phyloP scores from a whole-genome alignment of 2,113 vertebrate species.

The Furnarius figulus region DNA sequence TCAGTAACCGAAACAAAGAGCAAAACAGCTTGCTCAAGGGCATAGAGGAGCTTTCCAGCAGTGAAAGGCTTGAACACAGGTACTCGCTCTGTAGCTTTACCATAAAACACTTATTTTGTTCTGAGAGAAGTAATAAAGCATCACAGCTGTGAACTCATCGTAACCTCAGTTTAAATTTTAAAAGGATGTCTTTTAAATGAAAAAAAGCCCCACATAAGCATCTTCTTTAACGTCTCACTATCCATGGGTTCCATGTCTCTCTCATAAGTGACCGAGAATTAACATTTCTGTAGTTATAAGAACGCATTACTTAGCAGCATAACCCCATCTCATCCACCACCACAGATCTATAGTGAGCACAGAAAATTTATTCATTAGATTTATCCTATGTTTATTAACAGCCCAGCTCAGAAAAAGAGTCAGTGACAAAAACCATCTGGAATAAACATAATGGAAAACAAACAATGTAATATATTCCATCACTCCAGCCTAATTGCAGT shows the following conservation, averaged over 20 bases:
- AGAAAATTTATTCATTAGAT: conserved; percentile 54
- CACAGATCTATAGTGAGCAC: background rate
- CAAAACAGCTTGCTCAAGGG: background rate
- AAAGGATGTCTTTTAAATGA: background rate
- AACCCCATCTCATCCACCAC: background rate
- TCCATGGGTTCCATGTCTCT: background rate
- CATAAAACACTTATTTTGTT: background rate
- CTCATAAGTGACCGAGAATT: background rate
- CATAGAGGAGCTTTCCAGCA: background rate
- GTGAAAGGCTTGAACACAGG: background rate
- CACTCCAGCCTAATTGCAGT: conserved; percentile 52
- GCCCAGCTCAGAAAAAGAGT: conserved; percentile 13
- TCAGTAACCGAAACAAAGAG: background rate
- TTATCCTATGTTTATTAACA: conserved; percentile 61
- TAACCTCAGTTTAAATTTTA: background rate
- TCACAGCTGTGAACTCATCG: background rate
- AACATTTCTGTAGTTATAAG: background rate
- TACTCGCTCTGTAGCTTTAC: background rate
- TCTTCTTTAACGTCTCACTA: background rate
- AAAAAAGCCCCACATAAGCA: rapidly evolving
- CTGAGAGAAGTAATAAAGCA: background rate
- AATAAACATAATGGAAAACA: conserved; percentile 68
- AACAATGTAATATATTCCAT: conserved; percentile 56
- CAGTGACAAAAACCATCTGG: conserved; percentile 60
- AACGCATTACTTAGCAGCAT: background rate